Base-by-base conservation (phyloP, 1,140 invertebrate species). In the Pristionchus pacificus region DNA sequence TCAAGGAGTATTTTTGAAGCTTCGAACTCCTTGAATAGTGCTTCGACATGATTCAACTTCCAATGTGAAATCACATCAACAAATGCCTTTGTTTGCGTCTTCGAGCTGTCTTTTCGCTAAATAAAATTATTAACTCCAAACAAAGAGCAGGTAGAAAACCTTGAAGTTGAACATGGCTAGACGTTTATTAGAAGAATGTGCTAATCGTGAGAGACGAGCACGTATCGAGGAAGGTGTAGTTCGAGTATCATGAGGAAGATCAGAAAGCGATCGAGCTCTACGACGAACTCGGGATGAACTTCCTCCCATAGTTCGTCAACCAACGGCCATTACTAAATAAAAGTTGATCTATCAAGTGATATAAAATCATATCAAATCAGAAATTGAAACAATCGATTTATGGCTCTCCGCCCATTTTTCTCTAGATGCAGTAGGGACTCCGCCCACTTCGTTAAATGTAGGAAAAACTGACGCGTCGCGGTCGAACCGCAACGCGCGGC, bases 31-130 rank as follows among this genome's bases (percentile, higher is more conserved):
- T 31, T 15, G 15, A 74, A n/a, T 32, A 71, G 57, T 2, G 64
- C 33, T 58, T 73, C 70, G 2, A 73, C 25, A 72, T 73, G 71
- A n/a, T 75, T 68, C 2, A 32, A 14, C 63, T 31, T 57, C 71
- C 71, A 73, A 29, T 33, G 38, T 25, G 27, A 30, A 6, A 73
- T 72, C n/a, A 73, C 29, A 27, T 73, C 71, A 19, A 31, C 24
- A 31, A 73, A 73, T 2, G 70, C 31, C 25, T 61, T 72, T 13
- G 59, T 31, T 29, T 72, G 74, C 24, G 74, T 59, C 10, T 74
- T 61, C 2, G 49, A 3, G 30, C 55, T 68, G 19, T 73, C 62
- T 19, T 15, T 74, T 68, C 72, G 59, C 29, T 62, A 60, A 15
- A 57, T 55, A 59, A 19, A 75, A 24, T 70, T 25, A 65, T n/a